These are phyloP conservation scores for Spea hammondii DNA, from an alignment of 2,797 vertebrate species.

Conservation along the genomic window DNA sequence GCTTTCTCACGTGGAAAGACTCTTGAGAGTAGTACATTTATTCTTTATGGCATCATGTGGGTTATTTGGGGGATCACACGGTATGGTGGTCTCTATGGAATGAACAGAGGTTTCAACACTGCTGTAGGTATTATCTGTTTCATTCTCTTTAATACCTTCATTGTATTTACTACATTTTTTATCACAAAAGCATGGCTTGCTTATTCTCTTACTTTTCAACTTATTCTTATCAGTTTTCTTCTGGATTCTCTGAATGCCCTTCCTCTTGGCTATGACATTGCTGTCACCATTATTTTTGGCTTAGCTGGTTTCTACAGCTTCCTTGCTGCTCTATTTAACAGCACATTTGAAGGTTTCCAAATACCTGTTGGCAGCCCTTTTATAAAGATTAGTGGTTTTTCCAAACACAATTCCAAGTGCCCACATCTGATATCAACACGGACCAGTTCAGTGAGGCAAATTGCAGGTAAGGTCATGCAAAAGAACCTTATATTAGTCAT, in stretches of 20 bases:
- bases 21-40: constrained; percentile 83
- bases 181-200: constrained; percentile 76
- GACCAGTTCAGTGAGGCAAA: constrained; percentile 77
- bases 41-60: constrained; percentile 82
- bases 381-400: constrained; percentile 70
- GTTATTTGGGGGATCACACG: constrained; percentile 79
- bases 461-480: constrained; percentile 74
- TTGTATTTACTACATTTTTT: constrained; percentile 75
- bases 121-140: constrained; percentile 77
- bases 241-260: constrained; percentile 72
- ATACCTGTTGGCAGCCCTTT: constrained; percentile 77
- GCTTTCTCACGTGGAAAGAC: constrained; percentile 84
- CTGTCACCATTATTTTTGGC: constrained; percentile 79
- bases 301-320: constrained; percentile 86
- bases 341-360: constrained; percentile 73
- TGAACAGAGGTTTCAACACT: constrained; percentile 71
- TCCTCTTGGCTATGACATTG: constrained; percentile 77
- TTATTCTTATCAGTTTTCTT: constrained; percentile 82
- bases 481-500: too few relatives aligned
- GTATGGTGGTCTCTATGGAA: constrained; percentile 70
- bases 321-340: constrained; percentile 74
- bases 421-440: constrained; percentile 78
- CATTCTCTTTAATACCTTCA: constrained; percentile 79
- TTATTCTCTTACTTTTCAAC: constrained; percentile 76
- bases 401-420: constrained; percentile 66